Evolutionary conservation across 1,140 invertebrate species (phyloP), one percentile per base, ranked within the genome.

Genomic region (Drosophila bocki): DNA sequence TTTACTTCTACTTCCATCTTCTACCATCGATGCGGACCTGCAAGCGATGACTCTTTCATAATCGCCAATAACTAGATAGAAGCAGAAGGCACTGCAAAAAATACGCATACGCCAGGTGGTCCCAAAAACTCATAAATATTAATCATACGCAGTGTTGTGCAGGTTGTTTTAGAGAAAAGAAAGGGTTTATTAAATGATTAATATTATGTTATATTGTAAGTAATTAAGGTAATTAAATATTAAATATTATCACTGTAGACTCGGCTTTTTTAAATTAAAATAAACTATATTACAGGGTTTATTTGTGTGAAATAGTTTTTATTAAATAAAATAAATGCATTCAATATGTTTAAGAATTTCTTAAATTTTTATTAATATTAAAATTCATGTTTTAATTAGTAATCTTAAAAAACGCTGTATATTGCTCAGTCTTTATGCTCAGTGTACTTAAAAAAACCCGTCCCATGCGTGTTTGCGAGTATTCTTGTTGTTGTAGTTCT

Each of bases 31-130:
- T 82, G 79, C 47, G 58, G 59, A 82, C 83, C 65, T 86, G 83
- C 83, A 86, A 80, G 84, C 80, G 75, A 81, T 87, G 82, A 80
- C 80, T 88, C 71, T 87, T 83, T 88, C 60, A 54, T 59, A 33
- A 42, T 68, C 48, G 22, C 45, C 50, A 42, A 32, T 70, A 60
- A 50, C 19, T 19, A 42, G 53, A 71, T 26, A 71, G 35, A 60
- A 48, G 19, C 44, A 37, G 13, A 32, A 41, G 3, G 35, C 37
- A 72, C 53, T 51, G 41, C 8, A 17, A 70, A 54, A 69, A 65
- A 50, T 17, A 53, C 53, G 11, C 26, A 54, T 54, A 68, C 61
- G 62, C 32, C 39, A 15, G 17, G 67, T 64, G 11, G 39, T 29
- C 22, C 0, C 1, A 15, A 7, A 13, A 15, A 3, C 3, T 8